A percentile compares a stretch with the other conserved stretches of the same genome.
Evolutionary conservation across 2,888 invertebrate species (phyloP).

Genomic region (Phasia obesa): DNA sequence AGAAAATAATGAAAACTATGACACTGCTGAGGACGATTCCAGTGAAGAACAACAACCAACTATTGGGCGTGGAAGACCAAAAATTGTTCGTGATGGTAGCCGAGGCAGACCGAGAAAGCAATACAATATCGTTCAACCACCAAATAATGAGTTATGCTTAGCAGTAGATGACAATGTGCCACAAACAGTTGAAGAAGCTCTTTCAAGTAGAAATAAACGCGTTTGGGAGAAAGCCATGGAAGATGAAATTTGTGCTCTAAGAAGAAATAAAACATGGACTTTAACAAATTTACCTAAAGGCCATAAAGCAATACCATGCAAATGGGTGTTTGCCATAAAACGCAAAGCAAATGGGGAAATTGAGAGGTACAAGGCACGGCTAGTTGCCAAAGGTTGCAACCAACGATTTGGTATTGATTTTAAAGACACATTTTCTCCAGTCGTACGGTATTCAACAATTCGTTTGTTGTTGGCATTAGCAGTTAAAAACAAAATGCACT

Average conservation of each 20-base stretch:
- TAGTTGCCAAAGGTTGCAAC: conserved; percentile 33
- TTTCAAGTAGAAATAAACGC: neutral
- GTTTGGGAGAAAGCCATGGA: conserved; percentile 28
- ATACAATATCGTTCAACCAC: neutral
- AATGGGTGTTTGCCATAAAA: conserved; percentile 58
- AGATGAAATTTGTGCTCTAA: neutral
- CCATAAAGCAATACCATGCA: conserved; percentile 44
- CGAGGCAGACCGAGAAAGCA: neutral
- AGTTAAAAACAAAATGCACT: conserved; percentile 49
- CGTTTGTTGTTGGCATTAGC: conserved; percentile 63
- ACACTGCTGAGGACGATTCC: conserved; percentile 19
- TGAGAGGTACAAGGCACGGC: conserved; percentile 60
- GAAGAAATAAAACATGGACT: conserved; percentile 12
- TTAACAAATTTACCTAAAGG: neutral
- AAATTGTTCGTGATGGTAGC: conserved; percentile 6
- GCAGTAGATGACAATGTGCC: conserved; percentile 24
- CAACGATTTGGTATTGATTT: conserved; percentile 37
- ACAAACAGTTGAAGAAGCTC: conserved; percentile 7
- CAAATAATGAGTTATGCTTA: conserved; percentile 5
- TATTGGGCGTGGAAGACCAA: conserved; percentile 14
- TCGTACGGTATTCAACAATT: conserved; percentile 54
- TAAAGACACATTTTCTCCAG: conserved; percentile 64
- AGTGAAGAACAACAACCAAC: neutral
- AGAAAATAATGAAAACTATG: conserved; percentile 13
- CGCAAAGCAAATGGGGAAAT: conserved; percentile 61